A percentile compares a stretch with the other conserved stretches of the same genome.
These are phyloP conservation scores for Chiloscyllium punctatum DNA, from an alignment of 2,797 vertebrate genomes.

Conservation along the genomic window DNA sequence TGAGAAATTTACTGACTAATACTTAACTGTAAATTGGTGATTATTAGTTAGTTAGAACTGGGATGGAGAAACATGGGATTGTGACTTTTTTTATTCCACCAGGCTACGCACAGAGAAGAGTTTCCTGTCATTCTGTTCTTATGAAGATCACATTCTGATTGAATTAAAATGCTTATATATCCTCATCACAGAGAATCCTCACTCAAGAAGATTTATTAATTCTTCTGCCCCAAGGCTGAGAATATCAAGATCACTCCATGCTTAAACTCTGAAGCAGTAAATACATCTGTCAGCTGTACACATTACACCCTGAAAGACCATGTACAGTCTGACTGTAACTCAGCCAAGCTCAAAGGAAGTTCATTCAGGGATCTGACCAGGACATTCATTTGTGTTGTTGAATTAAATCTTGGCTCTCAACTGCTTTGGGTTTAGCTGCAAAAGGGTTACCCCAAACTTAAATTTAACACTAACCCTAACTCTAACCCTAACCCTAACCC, in stretches of 20 bases:
- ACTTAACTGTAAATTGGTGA: neutral
- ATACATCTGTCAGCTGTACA: neutral
- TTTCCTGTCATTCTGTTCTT: constrained; percentile 22
- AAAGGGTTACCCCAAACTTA: too few species aligned
- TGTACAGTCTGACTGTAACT: neutral
- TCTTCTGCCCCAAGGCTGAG: constrained; percentile 16
- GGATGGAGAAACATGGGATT: neutral
- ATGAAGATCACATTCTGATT: constrained; percentile 28
- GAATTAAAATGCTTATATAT: constrained; percentile 29
- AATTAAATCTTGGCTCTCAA: neutral
- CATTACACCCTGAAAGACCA: neutral
- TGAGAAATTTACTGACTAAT: neutral
- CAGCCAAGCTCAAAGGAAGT: neutral
- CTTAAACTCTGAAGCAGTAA: neutral
- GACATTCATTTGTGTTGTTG: too few species aligned
- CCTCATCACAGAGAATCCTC: constrained; percentile 24
- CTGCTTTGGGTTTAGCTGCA: neutral
- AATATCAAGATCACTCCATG: constrained; percentile 22
- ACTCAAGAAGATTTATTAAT: constrained; percentile 31
- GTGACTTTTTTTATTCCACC: neutral
- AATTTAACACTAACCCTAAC: too few species aligned
- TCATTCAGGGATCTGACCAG: neutral
- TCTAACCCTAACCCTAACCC: too few species aligned
- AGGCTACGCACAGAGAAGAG: neutral
- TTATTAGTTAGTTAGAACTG: too few species aligned